These are phyloP conservation scores for Agrochola lota DNA, from an alignment of 2,888 invertebrate genomes.

Conservation along the genomic window DNA sequence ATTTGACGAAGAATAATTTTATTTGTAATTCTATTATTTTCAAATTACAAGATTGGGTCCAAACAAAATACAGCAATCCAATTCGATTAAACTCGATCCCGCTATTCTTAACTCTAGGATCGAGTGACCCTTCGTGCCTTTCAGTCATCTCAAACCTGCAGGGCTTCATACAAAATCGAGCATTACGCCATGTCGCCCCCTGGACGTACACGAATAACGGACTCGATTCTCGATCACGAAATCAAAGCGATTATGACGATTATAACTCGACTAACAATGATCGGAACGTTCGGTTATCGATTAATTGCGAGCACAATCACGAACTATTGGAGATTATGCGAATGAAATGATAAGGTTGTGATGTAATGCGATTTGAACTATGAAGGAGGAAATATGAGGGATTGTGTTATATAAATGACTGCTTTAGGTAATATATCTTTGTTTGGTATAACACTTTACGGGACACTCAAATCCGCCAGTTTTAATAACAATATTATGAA, in stretches of 20 bases:
- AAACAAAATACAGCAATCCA: slow-evolving; percentile 34
- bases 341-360: slow-evolving; percentile 41
- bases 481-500: too few species aligned
- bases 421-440: too few species aligned
- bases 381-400: not conserved
- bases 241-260: slow-evolving; percentile 77
- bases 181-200: slow-evolving; percentile 72
- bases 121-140: slow-evolving; percentile 57
- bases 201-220: slow-evolving; percentile 80
- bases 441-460: too few species aligned
- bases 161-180: slow-evolving; percentile 50
- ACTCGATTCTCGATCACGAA: slow-evolving; percentile 76
- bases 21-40: not conserved
- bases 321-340: slow-evolving; percentile 68
- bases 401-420: not conserved
- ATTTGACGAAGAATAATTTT: not conserved
- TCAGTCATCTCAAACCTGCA: slow-evolving; percentile 55
- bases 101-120: slow-evolving; percentile 51
- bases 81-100: slow-evolving; percentile 53
- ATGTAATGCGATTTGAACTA: slow-evolving; percentile 31
- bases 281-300: slow-evolving; percentile 66
- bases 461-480: too few species aligned
- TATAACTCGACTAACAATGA: slow-evolving; percentile 73
- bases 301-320: slow-evolving; percentile 78
- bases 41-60: slow-evolving; percentile 22